A percentile compares a stretch with the other conserved stretches of the same genome.
phyloP scores from a whole-genome alignment of 2,888 invertebrate genomes.

The Netelia inedita region DNA sequence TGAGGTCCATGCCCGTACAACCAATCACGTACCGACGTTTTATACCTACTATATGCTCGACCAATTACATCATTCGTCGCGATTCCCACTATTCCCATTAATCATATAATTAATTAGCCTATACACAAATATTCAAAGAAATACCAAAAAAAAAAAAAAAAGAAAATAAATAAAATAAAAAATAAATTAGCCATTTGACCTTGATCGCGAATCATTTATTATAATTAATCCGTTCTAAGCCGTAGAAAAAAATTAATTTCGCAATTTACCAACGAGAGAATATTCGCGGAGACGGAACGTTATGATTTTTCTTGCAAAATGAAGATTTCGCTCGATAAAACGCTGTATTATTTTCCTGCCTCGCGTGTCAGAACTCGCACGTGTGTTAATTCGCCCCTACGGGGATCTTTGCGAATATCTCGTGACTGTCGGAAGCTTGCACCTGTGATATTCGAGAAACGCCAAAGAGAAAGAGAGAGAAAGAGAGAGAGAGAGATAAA shows the following conservation, averaged over 20 bases:
- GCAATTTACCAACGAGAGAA: no score
- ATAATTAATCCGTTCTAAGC: no score
- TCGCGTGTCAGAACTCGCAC: conserved; percentile 24
- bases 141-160: neutral
- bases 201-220: no score
- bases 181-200: no score
- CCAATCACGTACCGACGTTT: conserved; percentile 23
- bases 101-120: conserved; percentile 1
- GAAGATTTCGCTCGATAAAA: neutral
- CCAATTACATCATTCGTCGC: conserved; percentile 24
- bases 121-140: neutral
- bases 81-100: neutral
- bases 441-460: conserved; percentile 3
- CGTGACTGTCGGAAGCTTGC: neutral
- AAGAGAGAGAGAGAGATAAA: no score
- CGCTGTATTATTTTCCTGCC: neutral
- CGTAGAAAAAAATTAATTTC: no score
- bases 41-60: conserved; percentile 2
- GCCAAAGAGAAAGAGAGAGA: neutral
- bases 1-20: conserved; percentile 64
- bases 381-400: neutral
- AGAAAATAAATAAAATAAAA: neutral
- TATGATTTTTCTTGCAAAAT: neutral
- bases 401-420: neutral
- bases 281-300: no score